Conservation (phyloP, 2,797 vertebrate species). For the Pyrocephalus nanus region DNA sequence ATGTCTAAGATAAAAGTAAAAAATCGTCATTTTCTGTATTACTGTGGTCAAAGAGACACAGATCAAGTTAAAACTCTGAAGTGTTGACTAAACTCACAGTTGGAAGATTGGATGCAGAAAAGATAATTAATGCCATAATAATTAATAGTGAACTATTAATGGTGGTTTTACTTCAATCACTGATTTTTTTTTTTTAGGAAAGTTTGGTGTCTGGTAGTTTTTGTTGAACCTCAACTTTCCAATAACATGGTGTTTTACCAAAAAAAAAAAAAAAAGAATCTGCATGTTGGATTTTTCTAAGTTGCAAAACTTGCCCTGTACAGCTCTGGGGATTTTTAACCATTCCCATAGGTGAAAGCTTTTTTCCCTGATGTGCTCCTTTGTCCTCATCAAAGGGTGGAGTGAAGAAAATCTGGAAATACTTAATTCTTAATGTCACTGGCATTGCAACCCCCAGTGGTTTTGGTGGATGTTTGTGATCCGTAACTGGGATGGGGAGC, state of each 20-base stretch:
- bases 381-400: background rate
- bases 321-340: background rate
- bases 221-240: background rate
- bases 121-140: background rate
- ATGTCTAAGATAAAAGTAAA: background rate
- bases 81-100: background rate
- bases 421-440: background rate
- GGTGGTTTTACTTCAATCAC: background rate
- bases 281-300: background rate
- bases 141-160: background rate
- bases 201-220: background rate
- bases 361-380: background rate
- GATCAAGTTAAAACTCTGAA: background rate
- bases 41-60: background rate
- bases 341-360: background rate
- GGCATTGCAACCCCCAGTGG: background rate
- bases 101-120: background rate
- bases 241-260: background rate
- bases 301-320: background rate
- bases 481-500: background rate
- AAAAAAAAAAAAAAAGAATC: background rate
- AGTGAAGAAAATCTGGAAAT: background rate
- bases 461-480: background rate
- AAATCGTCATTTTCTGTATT: background rate
- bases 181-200: background rate